Evolutionary conservation across 2,113 vertebrate species (phyloP), one percentile per base, ranked within the genome.

Genomic region (Leptobrachium ailaonicum): DNA sequence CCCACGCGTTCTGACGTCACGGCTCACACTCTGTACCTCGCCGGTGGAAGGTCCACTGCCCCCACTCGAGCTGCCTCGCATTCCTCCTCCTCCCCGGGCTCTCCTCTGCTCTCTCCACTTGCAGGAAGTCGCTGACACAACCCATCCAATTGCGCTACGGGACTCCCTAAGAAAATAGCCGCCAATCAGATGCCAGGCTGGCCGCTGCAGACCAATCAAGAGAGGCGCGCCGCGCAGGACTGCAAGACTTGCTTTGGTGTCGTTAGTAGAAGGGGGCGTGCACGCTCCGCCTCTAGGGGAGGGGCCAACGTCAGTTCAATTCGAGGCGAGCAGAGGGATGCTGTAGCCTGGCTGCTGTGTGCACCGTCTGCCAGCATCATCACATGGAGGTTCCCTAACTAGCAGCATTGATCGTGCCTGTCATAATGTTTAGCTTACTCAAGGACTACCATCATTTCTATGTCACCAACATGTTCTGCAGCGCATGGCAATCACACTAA

Each of bases 41-140:
- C 10, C 44, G 2, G 4, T 11, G 32, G 13, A 12, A 50, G n/a
- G 20, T 14, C 44, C 43, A 8, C 62, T 66, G 73, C 11, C 58
- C 44, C 63, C 74, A 53, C 41, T 66, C 74, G 14, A 58, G 62
- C 50, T 54, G 66, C 14, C 45, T 76, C 32, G 53, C 74, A 76
- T 66, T 40, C 50, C 72, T 56, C 58, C 44, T 45, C 44, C 74
- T n/a, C 11, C 44, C 9, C 58, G 7, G 9, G 40, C 56, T 42
- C 12, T 42, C 66, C 44, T 66, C 62, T 66, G 14, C 66, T 50
- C 43, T 43, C 74, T 66, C 62, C 74, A 66, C 74, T 76, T 76
- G 74, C 74, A 76, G 74, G 74, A 76, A 76, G 74, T 76, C 62
- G 50, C 74, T 76, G 74, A 76, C 47, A 60, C 64, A 4, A 14